Conservation (phyloP, 2,113 vertebrate genomes). For the Cyprichromis sp. region DNA sequence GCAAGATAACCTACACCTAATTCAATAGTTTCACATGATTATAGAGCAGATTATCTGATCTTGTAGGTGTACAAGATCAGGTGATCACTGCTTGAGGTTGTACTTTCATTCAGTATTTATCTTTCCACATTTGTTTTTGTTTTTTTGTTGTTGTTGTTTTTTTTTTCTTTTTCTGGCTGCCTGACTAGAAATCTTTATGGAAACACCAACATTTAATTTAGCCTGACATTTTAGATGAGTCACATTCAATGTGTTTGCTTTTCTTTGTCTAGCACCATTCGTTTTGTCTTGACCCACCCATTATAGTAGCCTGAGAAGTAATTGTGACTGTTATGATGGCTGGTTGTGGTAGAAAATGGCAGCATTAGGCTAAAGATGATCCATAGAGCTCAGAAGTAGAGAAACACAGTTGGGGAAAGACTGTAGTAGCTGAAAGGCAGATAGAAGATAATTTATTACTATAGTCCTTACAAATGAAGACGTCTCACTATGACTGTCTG, state of each 20-base stretch:
- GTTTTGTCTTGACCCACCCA: not conserved
- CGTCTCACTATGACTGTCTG: not conserved
- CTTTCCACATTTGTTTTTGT: not conserved
- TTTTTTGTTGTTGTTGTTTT: no score
- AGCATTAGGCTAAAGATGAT: not conserved
- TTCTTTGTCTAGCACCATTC: not conserved
- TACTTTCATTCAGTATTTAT: not conserved
- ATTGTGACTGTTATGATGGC: not conserved
- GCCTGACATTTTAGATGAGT: not conserved
- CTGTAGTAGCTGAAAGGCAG: not conserved
- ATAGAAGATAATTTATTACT: not conserved
- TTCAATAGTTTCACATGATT: not conserved
- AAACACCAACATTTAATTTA: not conserved
- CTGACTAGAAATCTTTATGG: not conserved
- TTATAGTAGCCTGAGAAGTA: not conserved
- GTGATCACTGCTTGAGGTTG: not conserved
- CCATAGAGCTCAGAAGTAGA: not conserved
- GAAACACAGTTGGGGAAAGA: not conserved
- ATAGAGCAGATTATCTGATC: not conserved
- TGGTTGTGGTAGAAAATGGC: not conserved
- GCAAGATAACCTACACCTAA: not conserved
- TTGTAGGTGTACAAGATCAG: not conserved
- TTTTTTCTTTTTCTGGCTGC: not conserved
- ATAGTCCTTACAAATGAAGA: conserved; percentile 1
- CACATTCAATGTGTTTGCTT: not conserved